These are phyloP conservation scores for Agrotis puta DNA, from an alignment of 2,888 invertebrate genomes.

Conservation along the genomic window DNA sequence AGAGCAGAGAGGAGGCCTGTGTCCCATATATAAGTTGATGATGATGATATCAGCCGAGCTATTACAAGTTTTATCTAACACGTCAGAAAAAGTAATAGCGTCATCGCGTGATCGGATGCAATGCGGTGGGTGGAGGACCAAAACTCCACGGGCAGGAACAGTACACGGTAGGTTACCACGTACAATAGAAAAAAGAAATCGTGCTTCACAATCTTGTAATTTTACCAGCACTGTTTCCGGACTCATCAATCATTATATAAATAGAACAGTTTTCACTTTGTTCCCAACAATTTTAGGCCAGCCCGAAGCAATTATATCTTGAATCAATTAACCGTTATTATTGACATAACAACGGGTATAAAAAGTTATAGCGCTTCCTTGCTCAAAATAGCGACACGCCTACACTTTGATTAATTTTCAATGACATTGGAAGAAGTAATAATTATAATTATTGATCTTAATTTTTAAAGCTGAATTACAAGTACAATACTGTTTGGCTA, in stretches of 20 bases:
- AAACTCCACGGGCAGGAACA: too few species aligned
- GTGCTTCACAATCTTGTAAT: background rate
- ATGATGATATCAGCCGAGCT: too few species aligned
- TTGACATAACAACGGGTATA: background rate
- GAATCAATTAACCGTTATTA: background rate
- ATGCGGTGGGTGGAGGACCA: too few species aligned
- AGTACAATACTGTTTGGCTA: too few species aligned
- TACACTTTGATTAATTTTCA: conserved; percentile 4
- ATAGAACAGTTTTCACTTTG: background rate
- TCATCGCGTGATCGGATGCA: too few species aligned
- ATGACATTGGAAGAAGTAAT: background rate
- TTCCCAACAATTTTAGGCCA: background rate
- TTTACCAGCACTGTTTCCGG: background rate
- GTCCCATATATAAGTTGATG: too few species aligned
- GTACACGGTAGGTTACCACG: background rate
- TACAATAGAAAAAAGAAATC: background rate
- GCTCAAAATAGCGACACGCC: background rate
- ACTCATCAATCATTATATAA: background rate
- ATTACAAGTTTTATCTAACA: too few species aligned
- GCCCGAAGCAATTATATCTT: background rate
- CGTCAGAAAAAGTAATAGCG: too few species aligned
- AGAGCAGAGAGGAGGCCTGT: too few species aligned
- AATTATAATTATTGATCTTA: background rate
- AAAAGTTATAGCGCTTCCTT: conserved; percentile 4
- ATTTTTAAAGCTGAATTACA: too few species aligned